Percentiles rank a stretch among this genome's conserved stretches.
These are phyloP conservation scores for Fulmarus glacialis DNA, from an alignment of 2,113 vertebrate species.

Conservation along the genomic window DNA sequence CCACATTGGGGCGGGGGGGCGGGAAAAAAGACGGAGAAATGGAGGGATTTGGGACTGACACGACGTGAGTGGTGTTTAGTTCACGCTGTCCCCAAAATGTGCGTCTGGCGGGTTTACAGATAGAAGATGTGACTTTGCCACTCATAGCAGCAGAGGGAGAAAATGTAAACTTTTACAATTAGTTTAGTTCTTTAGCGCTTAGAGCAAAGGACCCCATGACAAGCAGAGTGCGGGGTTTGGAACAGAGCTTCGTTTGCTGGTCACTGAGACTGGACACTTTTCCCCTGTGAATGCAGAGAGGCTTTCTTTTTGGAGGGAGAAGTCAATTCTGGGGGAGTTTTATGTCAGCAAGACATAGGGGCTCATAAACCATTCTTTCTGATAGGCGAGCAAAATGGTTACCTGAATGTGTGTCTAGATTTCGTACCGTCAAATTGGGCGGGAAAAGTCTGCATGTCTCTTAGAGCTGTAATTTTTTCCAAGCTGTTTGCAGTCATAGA, in stretches of 20 bases:
- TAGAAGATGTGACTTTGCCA: neutral
- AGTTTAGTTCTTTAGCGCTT: neutral
- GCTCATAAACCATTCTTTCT: neutral
- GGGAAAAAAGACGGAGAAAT: neutral
- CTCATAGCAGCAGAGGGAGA: neutral
- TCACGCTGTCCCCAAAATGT: neutral
- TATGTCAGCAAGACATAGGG: neutral
- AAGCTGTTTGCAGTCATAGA: neutral
- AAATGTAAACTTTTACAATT: neutral
- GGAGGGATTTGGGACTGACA: neutral
- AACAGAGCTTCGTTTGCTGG: neutral
- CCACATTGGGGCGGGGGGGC: too few relatives aligned
- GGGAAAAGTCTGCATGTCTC: neutral
- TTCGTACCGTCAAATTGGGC: neutral
- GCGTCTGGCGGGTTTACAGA: neutral
- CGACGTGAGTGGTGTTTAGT: neutral
- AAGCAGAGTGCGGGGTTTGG: neutral
- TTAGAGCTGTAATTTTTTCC: neutral
- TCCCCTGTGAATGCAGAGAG: neutral
- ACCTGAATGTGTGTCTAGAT: neutral
- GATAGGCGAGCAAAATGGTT: neutral
- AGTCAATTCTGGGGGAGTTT: neutral
- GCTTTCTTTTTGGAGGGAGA: neutral
- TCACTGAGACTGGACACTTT: neutral
- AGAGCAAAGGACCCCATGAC: neutral